Evolutionary conservation across 2,113 vertebrate genomes (phyloP), one percentile per base, ranked within the genome.

Genomic region (Tichodroma muraria): DNA sequence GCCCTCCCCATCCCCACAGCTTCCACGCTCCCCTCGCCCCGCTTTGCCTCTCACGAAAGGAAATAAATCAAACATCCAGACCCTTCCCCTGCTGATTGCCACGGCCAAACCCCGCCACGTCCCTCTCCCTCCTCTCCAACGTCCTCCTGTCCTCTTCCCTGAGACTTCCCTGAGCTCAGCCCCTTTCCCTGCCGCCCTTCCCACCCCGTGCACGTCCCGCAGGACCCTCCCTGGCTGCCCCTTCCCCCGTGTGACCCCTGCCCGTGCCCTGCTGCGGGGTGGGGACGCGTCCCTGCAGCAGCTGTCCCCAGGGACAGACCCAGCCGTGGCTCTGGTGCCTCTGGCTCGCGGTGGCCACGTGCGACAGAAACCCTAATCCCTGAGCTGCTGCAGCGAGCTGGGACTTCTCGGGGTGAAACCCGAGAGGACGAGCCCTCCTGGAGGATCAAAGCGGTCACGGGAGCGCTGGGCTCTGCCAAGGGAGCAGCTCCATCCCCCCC

Each of bases 141-240:
- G 17, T 30, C 38, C 49, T 45, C 66, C 64, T 61, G 35, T 6
- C 54, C 40, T 54, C 28, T 71, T 40, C 30, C 37, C 79, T 20
- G 57, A 35, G 6, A 9, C 52, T 42, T 28, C 24, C 76, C 54
- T 14, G 47, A 25, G 45, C 80, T 59, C 82, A 47, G 68, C 13
- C n/a, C 61, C 65, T 37, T 8, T 38, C 47, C 73, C 66, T 47
- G 81, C 86, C 13, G n/a, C 81, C 69, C 30, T 56, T 10, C 47
- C 49, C 13, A 0, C 20, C 8, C 65, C 6, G 15, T 1, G 1
- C 57, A 38, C 12, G 64, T 38, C 71, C 38, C 42, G 3, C 12
- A 25, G 44, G 15, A 18, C 28, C 30, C 35, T 35, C n/a, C 47
- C 52, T 2, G 1, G 10, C 54, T 1, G 24, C 13, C 30, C 54